Evolutionary conservation across 2,888 invertebrate species (phyloP).

Genomic region (Caenorhabditis virilis): DNA sequence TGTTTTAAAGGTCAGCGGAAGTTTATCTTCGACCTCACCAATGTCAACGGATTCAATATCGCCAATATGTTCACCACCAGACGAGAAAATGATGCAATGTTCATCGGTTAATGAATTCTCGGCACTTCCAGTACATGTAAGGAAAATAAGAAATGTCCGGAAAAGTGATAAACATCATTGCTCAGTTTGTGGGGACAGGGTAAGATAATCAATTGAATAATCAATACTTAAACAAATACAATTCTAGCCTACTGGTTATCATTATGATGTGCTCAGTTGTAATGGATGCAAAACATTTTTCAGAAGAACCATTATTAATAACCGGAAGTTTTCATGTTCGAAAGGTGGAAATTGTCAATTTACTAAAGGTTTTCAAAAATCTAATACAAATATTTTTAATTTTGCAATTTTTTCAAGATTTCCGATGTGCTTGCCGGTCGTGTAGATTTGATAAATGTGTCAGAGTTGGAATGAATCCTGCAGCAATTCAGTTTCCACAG

Average conservation of each 20-base stretch:
- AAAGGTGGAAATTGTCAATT: conserved; percentile 54
- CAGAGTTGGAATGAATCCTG: conserved; percentile 49
- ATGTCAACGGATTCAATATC: conserved; percentile 35
- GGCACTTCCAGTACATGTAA: conserved; percentile 12
- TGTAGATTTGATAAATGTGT: conserved; percentile 56
- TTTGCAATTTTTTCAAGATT: conserved; percentile 32
- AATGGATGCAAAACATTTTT: conserved; percentile 61
- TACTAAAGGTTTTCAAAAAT: conserved; percentile 40
- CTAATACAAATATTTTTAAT: not conserved
- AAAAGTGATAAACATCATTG: conserved; percentile 53
- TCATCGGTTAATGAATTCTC: conserved; percentile 16
- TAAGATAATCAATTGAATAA: conserved; percentile 12
- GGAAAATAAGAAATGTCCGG: conserved; percentile 55
- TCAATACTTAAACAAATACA: not conserved
- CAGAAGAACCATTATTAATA: conserved; percentile 49
- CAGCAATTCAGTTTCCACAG: conserved; percentile 36
- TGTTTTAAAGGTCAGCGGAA: too few relatives aligned
- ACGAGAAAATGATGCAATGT: conserved; percentile 31
- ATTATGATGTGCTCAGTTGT: conserved; percentile 55
- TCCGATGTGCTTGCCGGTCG: conserved; percentile 55
- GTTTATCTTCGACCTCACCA: too few relatives aligned
- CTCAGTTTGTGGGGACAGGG: conserved; percentile 55
- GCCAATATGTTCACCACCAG: conserved; percentile 20
- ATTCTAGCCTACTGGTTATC: conserved; percentile 56
- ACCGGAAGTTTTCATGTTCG: conserved; percentile 43